phyloP scores from a whole-genome alignment of 2,888 invertebrate genomes.

The Cyrtodaria siliqua region DNA sequence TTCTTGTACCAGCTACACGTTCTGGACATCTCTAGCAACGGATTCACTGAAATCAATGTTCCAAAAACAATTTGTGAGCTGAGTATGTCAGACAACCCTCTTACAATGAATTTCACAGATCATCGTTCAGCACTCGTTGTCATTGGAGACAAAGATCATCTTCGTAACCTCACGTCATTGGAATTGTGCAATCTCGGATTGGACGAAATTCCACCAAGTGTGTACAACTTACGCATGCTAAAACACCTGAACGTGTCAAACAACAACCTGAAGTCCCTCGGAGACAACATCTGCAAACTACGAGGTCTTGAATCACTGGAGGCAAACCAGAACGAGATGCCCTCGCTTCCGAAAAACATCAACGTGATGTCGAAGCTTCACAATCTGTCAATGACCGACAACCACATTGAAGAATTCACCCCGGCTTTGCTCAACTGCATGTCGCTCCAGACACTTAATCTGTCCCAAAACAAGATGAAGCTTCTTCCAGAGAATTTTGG shows the following conservation, averaged over 20 bases:
- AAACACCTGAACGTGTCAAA: constrained; percentile 80
- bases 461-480: constrained; percentile 80
- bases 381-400: constrained; percentile 78
- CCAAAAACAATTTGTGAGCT: constrained; percentile 80
- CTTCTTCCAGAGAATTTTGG: constrained; percentile 84
- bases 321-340: constrained; percentile 77
- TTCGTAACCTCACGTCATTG: constrained; percentile 77
- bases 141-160: constrained; percentile 82
- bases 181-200: constrained; percentile 79
- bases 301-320: constrained; percentile 75
- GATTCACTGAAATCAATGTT: constrained; percentile 77
- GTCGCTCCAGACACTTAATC: constrained; percentile 77
- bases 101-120: constrained; percentile 76
- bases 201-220: constrained; percentile 80
- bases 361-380: constrained; percentile 72
- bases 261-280: constrained; percentile 78
- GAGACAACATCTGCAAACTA: constrained; percentile 79
- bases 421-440: constrained; percentile 74
- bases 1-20: constrained; percentile 78
- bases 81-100: constrained; percentile 79
- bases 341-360: constrained; percentile 76
- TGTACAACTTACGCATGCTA: constrained; percentile 80
- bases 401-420: constrained; percentile 77
- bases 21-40: constrained; percentile 80
- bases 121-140: constrained; percentile 76